Evolutionary conservation across 2,888 invertebrate genomes (phyloP), one percentile per base, ranked within the genome.

Genomic region (Cabera pusaria): DNA sequence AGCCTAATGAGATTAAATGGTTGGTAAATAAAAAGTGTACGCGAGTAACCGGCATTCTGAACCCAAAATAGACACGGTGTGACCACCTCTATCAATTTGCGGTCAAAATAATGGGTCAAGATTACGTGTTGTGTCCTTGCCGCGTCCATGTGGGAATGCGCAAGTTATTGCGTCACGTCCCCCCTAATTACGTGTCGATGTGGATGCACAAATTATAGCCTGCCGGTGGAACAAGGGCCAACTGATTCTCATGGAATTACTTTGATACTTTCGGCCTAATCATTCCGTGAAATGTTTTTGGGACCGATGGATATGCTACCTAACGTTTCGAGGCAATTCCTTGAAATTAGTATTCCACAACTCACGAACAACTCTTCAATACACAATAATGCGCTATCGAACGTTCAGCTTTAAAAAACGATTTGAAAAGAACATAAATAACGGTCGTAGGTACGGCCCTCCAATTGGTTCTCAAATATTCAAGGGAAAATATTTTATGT

Each of bases 151-250:
- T 74, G 76, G 70, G 80, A 81, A 79, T 78, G 75, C 70, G 73
- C 79, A 70, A 77, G 64, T 65, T 82, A 74, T 77, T 77, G 71
- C 75, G 76, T 80, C 81, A 80, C 77, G 78, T 66, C 59, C 75
- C 74, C 76, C 59, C 73, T 84, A 78, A 85, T 86, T 87, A 84
- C 62, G 69, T 64, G 71, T 67, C 73, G 73, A 77, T 72, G 73
- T 77, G 75, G 82, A 79, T 76, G 72, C 73, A 74, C 83, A 85
- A 86, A 87, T 86, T 85, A 86, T 76, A 86, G 75, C 66, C 79
- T 76, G 72, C 58, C 67, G 66, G 61, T 59, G 57, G 52, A 71
- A 68, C 63, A 61, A 70, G 69, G 64, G 61, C 63, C 64, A 53
- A 44, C 48, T 51, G 58, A 57, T 57, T 59, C 52, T 56, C 58